Base-by-base conservation (phyloP, 2,113 vertebrate species). In the Cottus gobio region DNA sequence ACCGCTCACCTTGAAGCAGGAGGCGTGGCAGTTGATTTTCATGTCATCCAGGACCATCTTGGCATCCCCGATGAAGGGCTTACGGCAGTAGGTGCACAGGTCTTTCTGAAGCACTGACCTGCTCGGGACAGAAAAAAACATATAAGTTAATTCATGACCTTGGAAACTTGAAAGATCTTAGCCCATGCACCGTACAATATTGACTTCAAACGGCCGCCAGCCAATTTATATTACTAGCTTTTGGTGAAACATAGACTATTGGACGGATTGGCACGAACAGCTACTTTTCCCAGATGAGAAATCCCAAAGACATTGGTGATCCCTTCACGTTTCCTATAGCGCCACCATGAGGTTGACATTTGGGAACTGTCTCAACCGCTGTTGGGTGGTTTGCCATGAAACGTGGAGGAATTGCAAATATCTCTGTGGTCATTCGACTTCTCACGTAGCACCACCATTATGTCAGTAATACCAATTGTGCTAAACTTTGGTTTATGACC, bases 31-130 rank as follows among this genome's bases (percentile, higher is more conserved):
- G 86, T 95, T 96, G 88, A 99, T 97, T 77, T 96, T 96, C 91
- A 98, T 90, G 65, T 98, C 97, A 52, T 97, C 96, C 89, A 99
- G 93, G 87, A 99, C 94, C 95, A 99, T 99, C 93, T 98, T 99
- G 62, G 97, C 95, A 24, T 96, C 96, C 22, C 90, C 87, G 37
- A 90, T 95, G 94, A 99, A 94, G 73, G 97, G 95, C 82, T 97
- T 97, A 61, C 92, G 95, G 91, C 98, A 99, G 84, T 87, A 93
- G 71, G 96, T 97, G 91, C 98, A 99, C 90, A 98, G 93, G 89
- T 98, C 97, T 91, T 95, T 97, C 90, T 96, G 97, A 70, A 93
- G 95, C 83, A 97, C 90, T 28, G 90, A 91, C 93, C 98, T 99
- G 85, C 12, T 65, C 83, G 84, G 8, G 13, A 16, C 10, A 78